These are phyloP conservation scores for Calliopum simillimum DNA, from an alignment of 2,888 invertebrate species.

Conservation along the genomic window DNA sequence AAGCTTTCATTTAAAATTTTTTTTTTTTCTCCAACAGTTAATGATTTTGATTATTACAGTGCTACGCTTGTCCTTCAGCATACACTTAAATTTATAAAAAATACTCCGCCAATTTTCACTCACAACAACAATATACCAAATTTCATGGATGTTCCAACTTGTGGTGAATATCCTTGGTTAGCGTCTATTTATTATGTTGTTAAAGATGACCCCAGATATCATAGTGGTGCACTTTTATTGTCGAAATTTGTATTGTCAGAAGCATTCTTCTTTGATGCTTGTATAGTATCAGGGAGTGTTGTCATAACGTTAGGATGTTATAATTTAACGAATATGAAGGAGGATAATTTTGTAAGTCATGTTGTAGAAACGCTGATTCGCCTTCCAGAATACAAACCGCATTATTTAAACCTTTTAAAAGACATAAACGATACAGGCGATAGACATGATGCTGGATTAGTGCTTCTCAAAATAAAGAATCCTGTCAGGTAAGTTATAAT, in stretches of 20 bases:
- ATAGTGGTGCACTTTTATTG: constrained; percentile 62
- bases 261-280: constrained; percentile 67
- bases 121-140: no score
- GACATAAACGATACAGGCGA: no score
- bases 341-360: constrained; percentile 44
- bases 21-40: no score
- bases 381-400: constrained; percentile 69
- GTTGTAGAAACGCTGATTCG: constrained; percentile 54
- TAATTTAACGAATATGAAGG: constrained; percentile 54
- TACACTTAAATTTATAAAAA: background rate
- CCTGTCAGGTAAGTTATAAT: constrained; percentile 56
- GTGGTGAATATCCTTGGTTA: constrained; percentile 75
- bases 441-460: constrained; percentile 71
- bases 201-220: constrained; percentile 63
- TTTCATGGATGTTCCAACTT: no score
- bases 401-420: no score
- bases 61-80: no score
- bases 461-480: constrained; percentile 65
- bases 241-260: constrained; percentile 60
- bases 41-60: no score
- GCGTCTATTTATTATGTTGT: constrained; percentile 73
- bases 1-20: no score
- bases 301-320: constrained; percentile 66
- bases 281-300: constrained; percentile 47
- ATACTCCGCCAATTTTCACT: no score